Conservation (phyloP, 1,140 invertebrate species). For the Arion vulgaris region DNA sequence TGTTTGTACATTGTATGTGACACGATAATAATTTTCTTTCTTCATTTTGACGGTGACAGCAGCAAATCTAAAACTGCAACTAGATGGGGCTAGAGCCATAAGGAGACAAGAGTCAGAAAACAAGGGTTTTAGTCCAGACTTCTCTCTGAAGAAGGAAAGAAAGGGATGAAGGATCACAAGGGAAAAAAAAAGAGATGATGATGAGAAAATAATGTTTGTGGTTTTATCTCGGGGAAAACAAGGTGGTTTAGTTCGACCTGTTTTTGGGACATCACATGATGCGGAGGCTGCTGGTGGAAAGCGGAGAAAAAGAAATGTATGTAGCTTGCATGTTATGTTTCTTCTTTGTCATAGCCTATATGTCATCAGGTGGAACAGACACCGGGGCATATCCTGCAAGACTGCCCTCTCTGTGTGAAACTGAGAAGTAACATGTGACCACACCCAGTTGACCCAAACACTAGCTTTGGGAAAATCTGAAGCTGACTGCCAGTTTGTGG, state of each 20-base stretch:
- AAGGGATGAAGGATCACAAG: background rate
- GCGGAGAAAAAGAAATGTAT: too few relatives aligned
- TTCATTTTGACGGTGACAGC: constrained; percentile 74
- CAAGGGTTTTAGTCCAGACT: constrained; percentile 18
- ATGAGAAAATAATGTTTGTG: constrained; percentile 75
- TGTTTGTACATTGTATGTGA: background rate
- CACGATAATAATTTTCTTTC: background rate
- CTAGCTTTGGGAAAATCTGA: too few relatives aligned
- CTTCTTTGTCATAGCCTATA: too few relatives aligned
- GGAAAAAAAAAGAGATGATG: background rate
- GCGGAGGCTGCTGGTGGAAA: constrained; percentile 38
- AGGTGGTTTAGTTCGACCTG: constrained; percentile 75
- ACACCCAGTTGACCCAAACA: too few relatives aligned
- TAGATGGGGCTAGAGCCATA: constrained; percentile 80
- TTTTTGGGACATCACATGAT: too few relatives aligned
- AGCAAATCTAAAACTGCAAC: constrained; percentile 83
- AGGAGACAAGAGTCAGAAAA: constrained; percentile 39
- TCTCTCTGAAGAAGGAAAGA: constrained; percentile 24
- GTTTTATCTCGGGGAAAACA: constrained; percentile 82
- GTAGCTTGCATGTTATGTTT: too few relatives aligned
- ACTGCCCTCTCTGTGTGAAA: too few relatives aligned
- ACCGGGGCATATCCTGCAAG: too few relatives aligned
- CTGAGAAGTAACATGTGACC: too few relatives aligned
- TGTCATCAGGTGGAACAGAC: too few relatives aligned
- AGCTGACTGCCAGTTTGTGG: too few relatives aligned